Evolutionary conservation across 2,888 invertebrate genomes (phyloP), one percentile per base, ranked within the genome.

Genomic region (Troides aeacus): DNA sequence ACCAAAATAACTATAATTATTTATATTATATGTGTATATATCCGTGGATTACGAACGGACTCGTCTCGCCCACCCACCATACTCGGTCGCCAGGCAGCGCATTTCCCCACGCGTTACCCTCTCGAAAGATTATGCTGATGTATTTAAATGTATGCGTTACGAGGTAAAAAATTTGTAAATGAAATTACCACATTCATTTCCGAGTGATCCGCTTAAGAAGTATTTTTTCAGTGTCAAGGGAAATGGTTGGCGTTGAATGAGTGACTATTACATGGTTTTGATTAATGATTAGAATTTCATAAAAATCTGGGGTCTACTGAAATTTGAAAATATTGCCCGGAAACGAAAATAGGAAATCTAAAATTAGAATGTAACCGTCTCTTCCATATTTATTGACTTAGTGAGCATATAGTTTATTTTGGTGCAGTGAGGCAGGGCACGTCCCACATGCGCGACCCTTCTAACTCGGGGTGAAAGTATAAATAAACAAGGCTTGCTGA

Each of bases 401-500:
- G 83, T 81, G 78, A 79, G 81, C 79, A 82, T 84, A 85, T 85
- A 85, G 90, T 90, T 89, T 89, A 90, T 90, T 90, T 90, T 84
- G 76, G 88, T 87, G 82, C 81, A 84, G 82, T 83, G 80, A 84
- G 80, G 81, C 79, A 79, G 81, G 80, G 81, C 79, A 76, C 79
- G 81, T 81, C 80, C 81, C 92, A 89, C 85, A 87, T 89, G 90
- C 84, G 80, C 85, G 80, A 85, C 88, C 89, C 89, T 85, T 83
- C 81, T 74, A 81, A 78, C 78, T 79, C 78, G 77, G 86, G 86
- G 85, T 86, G 86, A 90, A 90, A 89, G 86, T 91, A 92, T 90
- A 92, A 91, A 92, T 92, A 92, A 90, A 92, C 90, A 88, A 89
- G 87, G 84, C 89, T 90, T 88, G 89, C 92, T 90, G 92, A 90